Evolutionary conservation across 2,888 invertebrate species (phyloP).

Genomic region (Ophion ellenae): DNA sequence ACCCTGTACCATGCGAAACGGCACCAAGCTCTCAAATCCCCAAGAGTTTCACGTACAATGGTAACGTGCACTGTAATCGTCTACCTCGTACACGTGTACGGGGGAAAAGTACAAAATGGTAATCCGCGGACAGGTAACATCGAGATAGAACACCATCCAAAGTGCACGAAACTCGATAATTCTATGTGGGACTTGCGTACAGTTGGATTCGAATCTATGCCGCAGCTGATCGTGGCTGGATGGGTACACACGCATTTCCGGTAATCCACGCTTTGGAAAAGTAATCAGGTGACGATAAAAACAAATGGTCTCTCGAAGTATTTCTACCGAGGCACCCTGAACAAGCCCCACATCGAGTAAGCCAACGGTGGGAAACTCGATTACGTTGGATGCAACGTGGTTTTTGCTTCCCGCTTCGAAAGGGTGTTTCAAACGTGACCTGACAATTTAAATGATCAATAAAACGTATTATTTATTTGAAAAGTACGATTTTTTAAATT

Average conservation of each 20-base stretch:
- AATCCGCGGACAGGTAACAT: constrained; percentile 57
- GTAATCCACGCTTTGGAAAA: neutral
- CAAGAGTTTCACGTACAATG: constrained; percentile 41
- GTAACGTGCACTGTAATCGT: neutral
- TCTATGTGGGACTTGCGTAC: constrained; percentile 40
- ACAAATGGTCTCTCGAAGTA: neutral
- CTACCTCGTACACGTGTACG: constrained; percentile 28
- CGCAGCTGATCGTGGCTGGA: neutral
- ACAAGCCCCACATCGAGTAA: neutral
- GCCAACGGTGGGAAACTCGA: neutral
- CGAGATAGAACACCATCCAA: constrained; percentile 33
- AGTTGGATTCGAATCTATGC: neutral
- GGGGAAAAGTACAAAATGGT: constrained; percentile 55
- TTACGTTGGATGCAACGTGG: neutral
- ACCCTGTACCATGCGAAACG: constrained; percentile 29
- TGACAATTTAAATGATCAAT: too few relatives aligned
- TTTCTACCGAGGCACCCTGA: neutral
- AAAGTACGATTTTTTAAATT: too few relatives aligned
- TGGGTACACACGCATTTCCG: neutral
- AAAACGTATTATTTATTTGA: too few relatives aligned
- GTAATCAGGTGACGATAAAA: neutral
- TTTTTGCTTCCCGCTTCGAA: neutral
- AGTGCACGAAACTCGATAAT: constrained; percentile 55
- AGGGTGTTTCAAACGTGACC: too few relatives aligned
- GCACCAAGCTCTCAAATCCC: constrained; percentile 33